These are phyloP conservation scores for Caenorhabditis latens DNA, from an alignment of 1,140 invertebrate genomes.

Conservation along the genomic window DNA sequence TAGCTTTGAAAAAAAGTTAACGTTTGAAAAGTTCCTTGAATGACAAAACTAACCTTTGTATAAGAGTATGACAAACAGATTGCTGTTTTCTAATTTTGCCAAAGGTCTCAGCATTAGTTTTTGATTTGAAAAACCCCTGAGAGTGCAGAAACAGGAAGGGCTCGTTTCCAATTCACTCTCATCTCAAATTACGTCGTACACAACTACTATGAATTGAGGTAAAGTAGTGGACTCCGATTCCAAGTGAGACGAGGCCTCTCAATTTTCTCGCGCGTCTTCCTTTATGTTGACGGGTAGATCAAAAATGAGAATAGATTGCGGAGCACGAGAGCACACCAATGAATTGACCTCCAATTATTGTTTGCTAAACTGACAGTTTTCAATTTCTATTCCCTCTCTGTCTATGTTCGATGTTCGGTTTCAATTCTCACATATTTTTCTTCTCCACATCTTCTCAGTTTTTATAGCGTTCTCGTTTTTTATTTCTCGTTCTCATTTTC, in stretches of 20 bases:
- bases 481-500: not conserved
- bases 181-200: slow-evolving; percentile 44
- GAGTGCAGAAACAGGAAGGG: slow-evolving; percentile 10
- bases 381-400: not conserved
- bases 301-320: slow-evolving; percentile 4
- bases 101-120: not conserved
- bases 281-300: slow-evolving; percentile 4
- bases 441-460: slow-evolving; percentile 22
- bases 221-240: slow-evolving; percentile 16
- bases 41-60: no score
- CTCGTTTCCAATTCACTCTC: slow-evolving; percentile 17
- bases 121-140: not conserved
- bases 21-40: no score
- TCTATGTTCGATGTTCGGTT: not conserved
- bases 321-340: not conserved
- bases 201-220: slow-evolving; percentile 40
- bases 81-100: no score
- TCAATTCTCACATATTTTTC: not conserved
- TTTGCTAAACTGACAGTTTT: slow-evolving; percentile 49
- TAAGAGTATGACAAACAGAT: no score
- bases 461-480: slow-evolving; percentile 33
- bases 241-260: not conserved
- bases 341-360: slow-evolving; percentile 53
- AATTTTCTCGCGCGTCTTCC: slow-evolving; percentile 36
- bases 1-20: no score